A percentile compares a stretch with the other conserved stretches of the same genome.
Evolutionary conservation across 2,113 vertebrate species (phyloP).

Genomic region (Dasyurus viverrinus): DNA sequence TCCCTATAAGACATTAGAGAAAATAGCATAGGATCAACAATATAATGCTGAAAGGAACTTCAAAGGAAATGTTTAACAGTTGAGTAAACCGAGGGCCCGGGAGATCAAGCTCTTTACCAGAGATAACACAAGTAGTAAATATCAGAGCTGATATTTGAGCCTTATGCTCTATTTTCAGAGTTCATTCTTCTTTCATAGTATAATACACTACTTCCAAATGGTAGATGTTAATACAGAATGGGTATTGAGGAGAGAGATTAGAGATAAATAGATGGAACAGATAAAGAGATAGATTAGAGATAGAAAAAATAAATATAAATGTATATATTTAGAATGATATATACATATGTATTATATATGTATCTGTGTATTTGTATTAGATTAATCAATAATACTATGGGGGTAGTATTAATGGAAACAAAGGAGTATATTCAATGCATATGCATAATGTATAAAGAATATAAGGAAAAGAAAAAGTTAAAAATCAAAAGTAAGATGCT

Average conservation of each 20-base stretch:
- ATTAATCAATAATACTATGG: background rate
- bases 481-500: background rate
- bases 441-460: background rate
- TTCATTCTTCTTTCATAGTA: background rate
- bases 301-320: background rate
- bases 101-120: background rate
- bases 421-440: background rate
- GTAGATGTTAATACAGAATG: background rate
- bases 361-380: too few species aligned
- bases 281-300: background rate
- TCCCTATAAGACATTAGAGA: background rate
- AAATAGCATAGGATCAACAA: background rate
- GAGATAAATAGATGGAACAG: background rate
- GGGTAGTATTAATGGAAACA: background rate
- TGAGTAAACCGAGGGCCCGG: background rate
- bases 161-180: background rate
- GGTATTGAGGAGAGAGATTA: background rate
- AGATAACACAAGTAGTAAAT: background rate
- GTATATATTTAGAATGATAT: background rate
- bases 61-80: background rate
- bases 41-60: background rate
- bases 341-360: too few species aligned
- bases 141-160: background rate
- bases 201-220: background rate
- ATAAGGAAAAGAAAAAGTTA: background rate